Evolutionary conservation across 1,140 invertebrate species (phyloP).

Genomic region (Drosophila arizonae): DNA sequence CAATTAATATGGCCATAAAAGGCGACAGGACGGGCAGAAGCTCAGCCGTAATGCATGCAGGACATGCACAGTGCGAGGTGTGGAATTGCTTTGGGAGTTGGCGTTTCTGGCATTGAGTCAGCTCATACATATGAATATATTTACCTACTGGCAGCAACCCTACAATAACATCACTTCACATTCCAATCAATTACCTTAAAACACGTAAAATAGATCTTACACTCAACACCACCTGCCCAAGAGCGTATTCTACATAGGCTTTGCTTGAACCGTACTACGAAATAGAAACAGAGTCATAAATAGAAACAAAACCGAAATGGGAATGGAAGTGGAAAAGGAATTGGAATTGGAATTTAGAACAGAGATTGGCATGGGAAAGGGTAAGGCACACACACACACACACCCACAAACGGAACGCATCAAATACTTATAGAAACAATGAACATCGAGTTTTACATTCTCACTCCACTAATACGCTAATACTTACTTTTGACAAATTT

Average conservation of each 20-base stretch:
- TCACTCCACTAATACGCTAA: not conserved
- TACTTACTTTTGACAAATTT: slow-evolving; percentile 79
- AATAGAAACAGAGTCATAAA: slow-evolving; percentile 7
- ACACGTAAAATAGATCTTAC: slow-evolving; percentile 69
- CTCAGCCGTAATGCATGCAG: slow-evolving; percentile 16
- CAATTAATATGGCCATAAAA: slow-evolving; percentile 48
- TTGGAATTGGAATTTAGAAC: not conserved
- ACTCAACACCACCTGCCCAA: slow-evolving; percentile 68
- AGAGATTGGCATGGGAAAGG: slow-evolving; percentile 1
- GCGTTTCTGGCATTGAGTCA: not conserved
- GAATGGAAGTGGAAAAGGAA: not conserved
- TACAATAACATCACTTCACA: slow-evolving; percentile 59
- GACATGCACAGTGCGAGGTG: slow-evolving; percentile 3
- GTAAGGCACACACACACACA: not conserved
- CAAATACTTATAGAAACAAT: not conserved
- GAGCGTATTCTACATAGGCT: slow-evolving; percentile 65
- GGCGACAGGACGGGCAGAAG: slow-evolving; percentile 25
- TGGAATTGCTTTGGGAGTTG: slow-evolving; percentile 2
- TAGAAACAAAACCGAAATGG: not conserved
- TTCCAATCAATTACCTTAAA: slow-evolving; percentile 67
- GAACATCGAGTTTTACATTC: too few species aligned
- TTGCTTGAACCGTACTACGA: slow-evolving; percentile 65
- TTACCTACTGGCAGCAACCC: slow-evolving; percentile 64
- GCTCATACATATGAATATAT: slow-evolving; percentile 46
- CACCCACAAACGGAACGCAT: not conserved